Percentiles rank a stretch among this genome's conserved stretches.
Conservation (phyloP, 2,888 invertebrate species). For the Agrochola lychnidis region DNA sequence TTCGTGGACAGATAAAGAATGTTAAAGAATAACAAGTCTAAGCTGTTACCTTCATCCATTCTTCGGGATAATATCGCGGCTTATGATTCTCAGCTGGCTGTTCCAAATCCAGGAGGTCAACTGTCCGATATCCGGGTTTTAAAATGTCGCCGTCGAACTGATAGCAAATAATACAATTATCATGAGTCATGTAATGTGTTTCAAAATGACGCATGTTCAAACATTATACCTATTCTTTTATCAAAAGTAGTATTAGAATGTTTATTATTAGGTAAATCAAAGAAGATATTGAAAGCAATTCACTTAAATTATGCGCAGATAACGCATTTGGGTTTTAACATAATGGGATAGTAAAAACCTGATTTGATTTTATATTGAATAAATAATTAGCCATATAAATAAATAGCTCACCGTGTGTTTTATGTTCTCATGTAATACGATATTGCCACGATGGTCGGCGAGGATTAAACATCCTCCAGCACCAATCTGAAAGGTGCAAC, state of each 20-base stretch:
- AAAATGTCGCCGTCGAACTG: slow-evolving; percentile 87
- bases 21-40: neutral
- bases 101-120: slow-evolving; percentile 86
- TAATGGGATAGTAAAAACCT: neutral
- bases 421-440: slow-evolving; percentile 84
- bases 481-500: slow-evolving; percentile 76
- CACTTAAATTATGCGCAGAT: neutral
- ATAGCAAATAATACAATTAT: slow-evolving; percentile 10
- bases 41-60: slow-evolving; percentile 82
- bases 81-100: slow-evolving; percentile 79
- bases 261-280: slow-evolving; percentile 9
- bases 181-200: slow-evolving; percentile 32
- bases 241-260: neutral
- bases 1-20: slow-evolving; percentile 18
- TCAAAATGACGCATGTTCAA: slow-evolving; percentile 22
- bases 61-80: slow-evolving; percentile 80
- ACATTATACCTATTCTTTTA: neutral
- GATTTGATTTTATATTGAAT: neutral
- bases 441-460: slow-evolving; percentile 85
- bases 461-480: slow-evolving; percentile 82
- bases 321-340: neutral
- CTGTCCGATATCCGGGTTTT: slow-evolving; percentile 87
- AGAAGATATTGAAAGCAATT: neutral
- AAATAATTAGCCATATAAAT: too few species aligned
- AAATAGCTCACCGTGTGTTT: slow-evolving; percentile 79